Conservation (phyloP, 1,140 invertebrate genomes). For the Gonatopus flavifemur region DNA sequence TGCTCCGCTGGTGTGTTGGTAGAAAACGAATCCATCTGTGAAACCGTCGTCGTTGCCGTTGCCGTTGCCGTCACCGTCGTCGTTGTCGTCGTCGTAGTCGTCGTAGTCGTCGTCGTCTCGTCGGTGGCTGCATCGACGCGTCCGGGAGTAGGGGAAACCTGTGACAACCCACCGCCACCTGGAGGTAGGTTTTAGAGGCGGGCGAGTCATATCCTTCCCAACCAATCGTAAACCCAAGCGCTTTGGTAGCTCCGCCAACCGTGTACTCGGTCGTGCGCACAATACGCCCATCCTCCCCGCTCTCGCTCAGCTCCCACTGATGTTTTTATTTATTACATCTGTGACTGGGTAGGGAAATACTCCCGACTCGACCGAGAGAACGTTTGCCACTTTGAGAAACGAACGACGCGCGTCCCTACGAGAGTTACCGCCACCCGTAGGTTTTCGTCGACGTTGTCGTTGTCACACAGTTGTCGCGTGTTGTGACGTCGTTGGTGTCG, state of each 20-base stretch:
- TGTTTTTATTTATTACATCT: constrained; percentile 71
- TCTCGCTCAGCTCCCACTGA: constrained; percentile 55
- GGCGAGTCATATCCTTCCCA: constrained; percentile 20
- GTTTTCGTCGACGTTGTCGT: constrained; percentile 8
- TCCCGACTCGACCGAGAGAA: constrained; percentile 59
- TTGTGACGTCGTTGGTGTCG: constrained; percentile 11
- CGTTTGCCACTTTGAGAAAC: constrained; percentile 61
- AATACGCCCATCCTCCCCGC: constrained; percentile 44
- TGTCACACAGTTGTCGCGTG: constrained; percentile 1
- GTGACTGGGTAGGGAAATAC: constrained; percentile 64
- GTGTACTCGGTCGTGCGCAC: constrained; percentile 43
- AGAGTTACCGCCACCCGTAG: constrained; percentile 47
- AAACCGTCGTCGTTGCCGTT: neutral
- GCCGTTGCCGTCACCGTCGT: constrained; percentile 4
- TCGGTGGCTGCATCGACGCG: constrained; percentile 29
- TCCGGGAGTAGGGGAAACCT: constrained; percentile 23
- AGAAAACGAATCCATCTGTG: constrained; percentile 23
- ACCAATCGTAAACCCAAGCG: constrained; percentile 32
- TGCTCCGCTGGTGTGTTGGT: constrained; percentile 36
- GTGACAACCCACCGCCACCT: constrained; percentile 23
- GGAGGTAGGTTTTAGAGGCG: constrained; percentile 40
- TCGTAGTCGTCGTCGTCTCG: constrained; percentile 27
- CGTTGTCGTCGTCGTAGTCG: constrained; percentile 24
- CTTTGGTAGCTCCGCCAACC: constrained; percentile 38
- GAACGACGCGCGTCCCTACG: constrained; percentile 57